Percentiles rank a stretch among this genome's conserved stretches.
Conservation (phyloP, 2,113 vertebrate genomes). For the Manacus vitellinus region DNA sequence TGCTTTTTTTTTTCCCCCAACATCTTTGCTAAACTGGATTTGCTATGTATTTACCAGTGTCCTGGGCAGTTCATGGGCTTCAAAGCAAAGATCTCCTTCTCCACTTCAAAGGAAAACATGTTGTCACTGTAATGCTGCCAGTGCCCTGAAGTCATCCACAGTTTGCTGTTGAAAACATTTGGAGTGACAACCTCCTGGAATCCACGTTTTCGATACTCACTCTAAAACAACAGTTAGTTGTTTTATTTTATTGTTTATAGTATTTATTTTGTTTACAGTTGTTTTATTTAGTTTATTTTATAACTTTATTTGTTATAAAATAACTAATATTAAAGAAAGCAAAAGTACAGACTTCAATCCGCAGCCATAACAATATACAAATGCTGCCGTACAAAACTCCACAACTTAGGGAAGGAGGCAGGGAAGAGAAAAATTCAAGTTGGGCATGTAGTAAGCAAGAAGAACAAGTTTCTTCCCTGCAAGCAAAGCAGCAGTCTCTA, state of each 20-base stretch:
- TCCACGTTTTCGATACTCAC: slow-evolving; percentile 90
- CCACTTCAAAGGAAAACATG: slow-evolving; percentile 98
- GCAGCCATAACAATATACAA: background rate
- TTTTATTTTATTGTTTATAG: too few relatives aligned
- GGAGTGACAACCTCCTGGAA: slow-evolving; percentile 97
- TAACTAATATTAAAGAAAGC: background rate
- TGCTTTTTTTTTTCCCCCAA: background rate
- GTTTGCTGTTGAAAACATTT: slow-evolving; percentile 95
- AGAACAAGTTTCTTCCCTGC: background rate
- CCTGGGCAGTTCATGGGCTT: slow-evolving; percentile 99
- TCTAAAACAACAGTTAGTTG: slow-evolving; percentile 70
- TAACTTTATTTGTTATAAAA: background rate
- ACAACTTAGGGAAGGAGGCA: background rate
- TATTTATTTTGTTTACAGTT: too few relatives aligned
- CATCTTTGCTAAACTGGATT: background rate
- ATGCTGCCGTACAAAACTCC: rapidly evolving
- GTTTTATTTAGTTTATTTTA: too few relatives aligned
- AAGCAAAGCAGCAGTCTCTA: background rate
- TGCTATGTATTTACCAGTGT: slow-evolving; percentile 84
- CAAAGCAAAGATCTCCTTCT: slow-evolving; percentile 94
- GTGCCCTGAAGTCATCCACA: slow-evolving; percentile 97
- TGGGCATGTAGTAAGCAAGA: background rate
- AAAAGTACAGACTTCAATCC: background rate
- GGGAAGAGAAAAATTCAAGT: background rate
- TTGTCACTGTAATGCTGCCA: slow-evolving; percentile 99